These are phyloP conservation scores for Sebastes nivosus DNA, from an alignment of 2,797 vertebrate genomes.

Conservation along the genomic window DNA sequence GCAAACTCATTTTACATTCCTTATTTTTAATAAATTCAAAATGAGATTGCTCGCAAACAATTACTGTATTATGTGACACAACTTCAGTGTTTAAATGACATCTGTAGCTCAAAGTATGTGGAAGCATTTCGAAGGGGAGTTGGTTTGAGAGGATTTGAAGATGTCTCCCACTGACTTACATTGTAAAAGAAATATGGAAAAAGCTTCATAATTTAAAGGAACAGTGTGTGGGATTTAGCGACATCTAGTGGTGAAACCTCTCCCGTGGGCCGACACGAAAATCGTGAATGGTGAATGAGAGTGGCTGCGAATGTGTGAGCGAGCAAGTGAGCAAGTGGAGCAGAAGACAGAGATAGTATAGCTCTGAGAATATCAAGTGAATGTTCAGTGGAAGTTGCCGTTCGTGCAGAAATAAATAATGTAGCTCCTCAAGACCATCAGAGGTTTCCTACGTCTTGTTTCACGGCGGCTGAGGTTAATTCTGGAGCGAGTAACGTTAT, in stretches of 20 bases:
- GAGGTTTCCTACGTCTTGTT: accelerated
- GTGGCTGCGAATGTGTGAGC: too few relatives aligned
- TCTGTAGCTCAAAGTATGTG: neutral
- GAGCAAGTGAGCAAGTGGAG: too few relatives aligned
- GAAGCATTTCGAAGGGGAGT: neutral
- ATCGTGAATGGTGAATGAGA: too few relatives aligned
- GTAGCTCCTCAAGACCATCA: too few relatives aligned
- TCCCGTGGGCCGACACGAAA: too few relatives aligned
- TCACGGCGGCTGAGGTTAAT: accelerated
- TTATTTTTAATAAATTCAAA: neutral
- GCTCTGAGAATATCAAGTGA: too few relatives aligned
- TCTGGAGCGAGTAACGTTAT: accelerated
- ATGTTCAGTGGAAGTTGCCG: accelerated
- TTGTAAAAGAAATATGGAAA: neutral
- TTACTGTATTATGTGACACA: neutral
- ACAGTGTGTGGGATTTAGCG: accelerated
- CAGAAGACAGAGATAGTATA: too few relatives aligned
- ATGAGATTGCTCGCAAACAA: neutral
- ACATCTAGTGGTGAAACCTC: too few relatives aligned
- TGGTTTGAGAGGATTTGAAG: neutral
- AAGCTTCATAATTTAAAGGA: too few relatives aligned
- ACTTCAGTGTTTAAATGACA: neutral
- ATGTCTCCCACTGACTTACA: neutral
- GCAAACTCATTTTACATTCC: neutral
- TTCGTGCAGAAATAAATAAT: accelerated